These are phyloP conservation scores for Aquatica leii DNA, from an alignment of 2,888 invertebrate genomes.

Conservation along the genomic window DNA sequence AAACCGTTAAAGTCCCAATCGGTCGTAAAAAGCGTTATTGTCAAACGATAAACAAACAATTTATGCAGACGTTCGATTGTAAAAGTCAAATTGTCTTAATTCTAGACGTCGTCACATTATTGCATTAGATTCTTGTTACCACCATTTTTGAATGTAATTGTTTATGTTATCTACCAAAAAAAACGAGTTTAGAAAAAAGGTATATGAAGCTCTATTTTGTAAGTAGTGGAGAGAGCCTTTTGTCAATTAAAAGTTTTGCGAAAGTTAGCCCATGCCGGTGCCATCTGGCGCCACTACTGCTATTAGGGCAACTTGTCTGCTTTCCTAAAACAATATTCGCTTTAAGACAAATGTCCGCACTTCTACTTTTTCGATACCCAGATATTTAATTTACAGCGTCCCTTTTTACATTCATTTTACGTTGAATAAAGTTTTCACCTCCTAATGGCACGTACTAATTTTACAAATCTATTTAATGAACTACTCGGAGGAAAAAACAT, in stretches of 20 bases:
- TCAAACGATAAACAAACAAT: slow-evolving; percentile 41
- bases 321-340: slow-evolving; percentile 30
- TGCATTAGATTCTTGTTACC: background rate
- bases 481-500: slow-evolving; percentile 6
- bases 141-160: background rate
- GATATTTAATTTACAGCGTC: slow-evolving; percentile 7
- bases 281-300: slow-evolving; percentile 44
- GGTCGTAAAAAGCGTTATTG: slow-evolving; percentile 43
- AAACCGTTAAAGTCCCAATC: slow-evolving; percentile 40
- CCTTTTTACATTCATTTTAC: background rate
- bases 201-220: slow-evolving; percentile 27
- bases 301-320: slow-evolving; percentile 42
- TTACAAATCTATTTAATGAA: background rate
- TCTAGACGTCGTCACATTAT: background rate
- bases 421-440: background rate
- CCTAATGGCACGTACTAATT: background rate
- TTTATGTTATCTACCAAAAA: background rate
- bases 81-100: slow-evolving; percentile 17
- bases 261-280: slow-evolving; percentile 39
- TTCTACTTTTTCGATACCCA: slow-evolving; percentile 20
- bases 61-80: slow-evolving; percentile 28
- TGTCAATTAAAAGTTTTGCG: slow-evolving; percentile 46
- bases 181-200: slow-evolving; percentile 4
- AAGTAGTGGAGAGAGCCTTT: slow-evolving; percentile 38
- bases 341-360: slow-evolving; percentile 26